Conservation (phyloP, 2,113 vertebrate species). For the Chrysemys picta region DNA sequence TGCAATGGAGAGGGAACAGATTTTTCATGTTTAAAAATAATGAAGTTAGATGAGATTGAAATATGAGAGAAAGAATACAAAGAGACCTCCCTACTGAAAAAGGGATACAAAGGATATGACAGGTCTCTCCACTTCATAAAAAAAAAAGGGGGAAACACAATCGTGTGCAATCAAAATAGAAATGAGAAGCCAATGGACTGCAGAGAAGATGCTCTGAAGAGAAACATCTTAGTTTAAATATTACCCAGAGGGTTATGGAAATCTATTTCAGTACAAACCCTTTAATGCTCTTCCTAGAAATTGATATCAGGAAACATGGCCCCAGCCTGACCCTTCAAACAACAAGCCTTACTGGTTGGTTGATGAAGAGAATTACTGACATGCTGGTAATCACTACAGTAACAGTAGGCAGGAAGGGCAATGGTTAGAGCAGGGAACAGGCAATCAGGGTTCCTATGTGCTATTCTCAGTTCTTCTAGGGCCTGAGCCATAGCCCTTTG, state of each 20-base stretch:
- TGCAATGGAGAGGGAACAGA: slow-evolving; percentile 26
- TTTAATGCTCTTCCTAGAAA: neutral
- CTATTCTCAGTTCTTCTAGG: neutral
- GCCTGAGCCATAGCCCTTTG: neutral
- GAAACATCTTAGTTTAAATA: neutral
- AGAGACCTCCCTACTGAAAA: neutral
- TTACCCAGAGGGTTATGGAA: neutral
- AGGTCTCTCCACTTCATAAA: neutral
- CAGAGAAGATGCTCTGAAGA: neutral
- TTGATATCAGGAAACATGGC: neutral
- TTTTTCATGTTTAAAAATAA: slow-evolving; percentile 55
- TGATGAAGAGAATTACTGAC: neutral
- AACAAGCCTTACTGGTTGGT: neutral
- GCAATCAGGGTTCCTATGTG: neutral
- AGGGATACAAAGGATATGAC: fast-evolving
- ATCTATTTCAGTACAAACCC: neutral
- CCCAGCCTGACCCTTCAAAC: neutral
- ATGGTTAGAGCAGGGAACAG: neutral
- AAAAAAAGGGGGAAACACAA: neutral
- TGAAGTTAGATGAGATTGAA: slow-evolving; percentile 58
- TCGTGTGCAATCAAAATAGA: neutral
- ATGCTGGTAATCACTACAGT: neutral
- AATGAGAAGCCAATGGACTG: neutral
- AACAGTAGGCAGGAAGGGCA: neutral
- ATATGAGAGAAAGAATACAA: slow-evolving; percentile 18